Evolutionary conservation across 2,113 vertebrate species (phyloP).

Genomic region (Hippocampus barbouri): DNA sequence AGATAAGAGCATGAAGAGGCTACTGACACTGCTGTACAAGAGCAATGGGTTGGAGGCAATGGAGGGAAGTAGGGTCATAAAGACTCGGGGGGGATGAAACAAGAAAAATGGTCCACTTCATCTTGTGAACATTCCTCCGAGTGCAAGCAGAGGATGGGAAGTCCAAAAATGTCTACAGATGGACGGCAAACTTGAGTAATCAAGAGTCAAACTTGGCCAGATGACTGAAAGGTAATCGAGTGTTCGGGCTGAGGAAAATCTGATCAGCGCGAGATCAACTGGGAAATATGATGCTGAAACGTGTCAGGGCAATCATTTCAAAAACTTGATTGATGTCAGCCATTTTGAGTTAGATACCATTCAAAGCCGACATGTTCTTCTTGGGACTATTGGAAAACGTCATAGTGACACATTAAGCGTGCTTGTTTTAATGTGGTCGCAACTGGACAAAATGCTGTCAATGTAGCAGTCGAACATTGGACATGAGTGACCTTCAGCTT

Average conservation of each 20-base stretch:
- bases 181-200: not conserved
- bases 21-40: constrained; percentile 65
- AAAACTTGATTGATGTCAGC: not conserved
- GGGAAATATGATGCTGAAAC: not conserved
- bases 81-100: not conserved
- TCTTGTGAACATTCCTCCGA: not conserved
- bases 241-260: not conserved
- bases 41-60: constrained; percentile 24
- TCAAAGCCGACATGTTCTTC: not conserved
- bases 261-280: not conserved
- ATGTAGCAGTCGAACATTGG: no score
- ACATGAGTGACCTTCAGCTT: no score
- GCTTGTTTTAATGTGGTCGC: no score
- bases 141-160: not conserved
- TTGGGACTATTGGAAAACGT: not conserved
- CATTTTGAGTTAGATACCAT: not conserved
- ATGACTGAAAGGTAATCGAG: not conserved
- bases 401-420: not conserved
- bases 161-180: not conserved
- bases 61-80: not conserved
- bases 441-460: no score
- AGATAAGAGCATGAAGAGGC: constrained; percentile 74
- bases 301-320: not conserved
- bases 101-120: constrained; percentile 1
- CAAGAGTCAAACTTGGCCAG: not conserved